Evolutionary conservation across 1,140 invertebrate species (phyloP), one percentile per base, ranked within the genome.

Genomic region (Teleogryllus occipitalis): DNA sequence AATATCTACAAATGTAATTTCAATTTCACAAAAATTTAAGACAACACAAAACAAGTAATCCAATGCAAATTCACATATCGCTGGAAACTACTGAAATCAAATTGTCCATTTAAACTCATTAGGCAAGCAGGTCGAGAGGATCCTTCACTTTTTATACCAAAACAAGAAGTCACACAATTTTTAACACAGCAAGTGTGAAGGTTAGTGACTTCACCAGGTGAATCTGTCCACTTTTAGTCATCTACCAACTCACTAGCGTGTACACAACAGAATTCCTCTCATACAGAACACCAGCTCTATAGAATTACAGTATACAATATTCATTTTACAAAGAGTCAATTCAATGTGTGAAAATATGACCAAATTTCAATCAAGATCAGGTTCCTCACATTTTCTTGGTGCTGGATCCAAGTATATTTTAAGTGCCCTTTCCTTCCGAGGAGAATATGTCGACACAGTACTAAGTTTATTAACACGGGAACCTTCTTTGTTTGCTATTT

Each of bases 361-460:
- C 76, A 72, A n/a, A 76, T 72, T 77, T 80, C 79, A 80, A 54
- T 80, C 79, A 12, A 76, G 22, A 7, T 80, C 79, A 22, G n/a
- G 22, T 48, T 77, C 75, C 21, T 80, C 79, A 46, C n/a, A 8
- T 80, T 72, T 80, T 77, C 75, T 80, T 0, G 75, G 75, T 7
- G 79, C 65, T 7, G 75, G 21, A 74, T 80, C 79, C 15, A 93
- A 86, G 85, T 94, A 92, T 82, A 95, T 95, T 86, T 93, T 94
- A 47, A 95, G 87, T 7, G 90, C 92, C 82, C 89, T 88, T 85
- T 95, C 93, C 82, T 90, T 90, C 79, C 92, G 86, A 80, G 88
- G 89, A 75, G 85, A 88, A 85, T 86, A 86, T 65, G 86, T 87
- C 78, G 87, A 88, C 76, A 72, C 54, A 18, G 27, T 80, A 47